These are phyloP conservation scores for Maccullochella peelii DNA, from an alignment of 2,113 vertebrate genomes.

Conservation along the genomic window DNA sequence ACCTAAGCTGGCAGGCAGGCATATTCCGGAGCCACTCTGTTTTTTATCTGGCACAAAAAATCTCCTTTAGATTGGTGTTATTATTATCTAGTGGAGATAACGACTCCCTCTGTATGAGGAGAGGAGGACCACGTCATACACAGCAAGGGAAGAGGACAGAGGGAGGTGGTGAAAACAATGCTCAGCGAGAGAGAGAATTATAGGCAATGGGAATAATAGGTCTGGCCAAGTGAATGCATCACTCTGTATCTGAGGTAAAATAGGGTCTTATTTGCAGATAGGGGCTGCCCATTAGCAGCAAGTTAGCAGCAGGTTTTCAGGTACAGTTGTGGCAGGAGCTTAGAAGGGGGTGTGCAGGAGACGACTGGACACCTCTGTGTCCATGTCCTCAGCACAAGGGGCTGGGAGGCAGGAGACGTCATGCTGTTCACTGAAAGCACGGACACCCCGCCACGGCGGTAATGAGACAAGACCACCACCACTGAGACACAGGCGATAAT, in stretches of 20 bases:
- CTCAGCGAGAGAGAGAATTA: constrained; percentile 49
- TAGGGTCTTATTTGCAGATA: constrained; percentile 57
- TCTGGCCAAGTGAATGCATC: constrained; percentile 53
- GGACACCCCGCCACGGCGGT: constrained; percentile 57
- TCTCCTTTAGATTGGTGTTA: constrained; percentile 53
- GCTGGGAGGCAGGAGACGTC: constrained; percentile 49
- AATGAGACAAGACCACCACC: constrained; percentile 75
- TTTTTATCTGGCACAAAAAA: constrained; percentile 36
- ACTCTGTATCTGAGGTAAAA: constrained; percentile 47
- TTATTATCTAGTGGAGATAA: constrained; percentile 72
- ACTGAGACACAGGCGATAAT: constrained; percentile 62
- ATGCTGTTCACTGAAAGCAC: constrained; percentile 54
- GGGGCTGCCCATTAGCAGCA: constrained; percentile 64
- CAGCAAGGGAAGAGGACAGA: constrained; percentile 13
- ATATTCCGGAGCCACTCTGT: not conserved
- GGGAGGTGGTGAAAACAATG: constrained; percentile 35
- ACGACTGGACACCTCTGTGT: constrained; percentile 57
- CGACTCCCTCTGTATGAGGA: constrained; percentile 34
- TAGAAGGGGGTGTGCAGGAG: constrained; percentile 26
- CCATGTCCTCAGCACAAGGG: constrained; percentile 56
- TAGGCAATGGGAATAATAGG: constrained; percentile 61
- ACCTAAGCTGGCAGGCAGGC: constrained; percentile 21
- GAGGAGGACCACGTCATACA: constrained; percentile 29
- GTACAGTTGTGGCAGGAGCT: constrained; percentile 45
- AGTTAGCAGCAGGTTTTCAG: constrained; percentile 57